Evolutionary conservation across 2,797 vertebrate species (phyloP).

Genomic region (Acipenser oxyrinchus): DNA sequence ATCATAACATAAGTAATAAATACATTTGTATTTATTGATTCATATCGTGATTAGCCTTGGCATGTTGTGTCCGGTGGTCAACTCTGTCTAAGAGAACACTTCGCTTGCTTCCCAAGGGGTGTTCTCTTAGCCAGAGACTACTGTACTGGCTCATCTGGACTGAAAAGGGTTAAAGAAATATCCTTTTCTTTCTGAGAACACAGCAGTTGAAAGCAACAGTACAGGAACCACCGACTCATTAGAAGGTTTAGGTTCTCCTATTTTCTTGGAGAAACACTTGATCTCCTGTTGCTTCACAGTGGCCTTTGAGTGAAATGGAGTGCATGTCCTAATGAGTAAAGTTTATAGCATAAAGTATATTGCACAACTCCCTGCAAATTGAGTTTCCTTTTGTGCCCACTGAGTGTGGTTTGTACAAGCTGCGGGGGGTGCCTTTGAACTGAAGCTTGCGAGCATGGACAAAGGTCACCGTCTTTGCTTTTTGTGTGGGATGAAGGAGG

Average conservation of each 20-base stretch:
- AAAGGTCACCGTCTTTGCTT: conserved; percentile 48
- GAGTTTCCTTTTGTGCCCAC: conserved; percentile 78
- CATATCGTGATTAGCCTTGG: too few relatives aligned
- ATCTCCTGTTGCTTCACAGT: conserved; percentile 49
- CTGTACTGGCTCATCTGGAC: too few relatives aligned
- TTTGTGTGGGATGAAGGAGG: conserved; percentile 46
- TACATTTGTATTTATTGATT: too few relatives aligned
- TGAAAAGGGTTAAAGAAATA: too few relatives aligned
- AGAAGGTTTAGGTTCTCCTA: conserved; percentile 29
- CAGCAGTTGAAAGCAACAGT: conserved; percentile 60
- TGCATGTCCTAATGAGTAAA: conserved; percentile 72
- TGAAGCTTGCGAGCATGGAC: conserved; percentile 54
- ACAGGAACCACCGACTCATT: conserved; percentile 43
- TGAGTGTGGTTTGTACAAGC: conserved; percentile 77
- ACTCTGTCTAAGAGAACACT: too few relatives aligned
- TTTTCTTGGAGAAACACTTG: conserved; percentile 44
- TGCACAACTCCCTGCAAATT: conserved; percentile 72
- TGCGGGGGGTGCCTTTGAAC: conserved; percentile 72
- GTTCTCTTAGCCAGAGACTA: too few relatives aligned
- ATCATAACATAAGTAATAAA: too few relatives aligned
- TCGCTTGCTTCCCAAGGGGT: too few relatives aligned
- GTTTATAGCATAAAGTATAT: conserved; percentile 78
- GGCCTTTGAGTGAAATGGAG: conserved; percentile 53
- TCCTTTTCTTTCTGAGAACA: too few relatives aligned
- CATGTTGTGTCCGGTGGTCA: too few relatives aligned